Base-by-base conservation (phyloP, 2,113 vertebrate genomes). In the Microtus oregoni region DNA sequence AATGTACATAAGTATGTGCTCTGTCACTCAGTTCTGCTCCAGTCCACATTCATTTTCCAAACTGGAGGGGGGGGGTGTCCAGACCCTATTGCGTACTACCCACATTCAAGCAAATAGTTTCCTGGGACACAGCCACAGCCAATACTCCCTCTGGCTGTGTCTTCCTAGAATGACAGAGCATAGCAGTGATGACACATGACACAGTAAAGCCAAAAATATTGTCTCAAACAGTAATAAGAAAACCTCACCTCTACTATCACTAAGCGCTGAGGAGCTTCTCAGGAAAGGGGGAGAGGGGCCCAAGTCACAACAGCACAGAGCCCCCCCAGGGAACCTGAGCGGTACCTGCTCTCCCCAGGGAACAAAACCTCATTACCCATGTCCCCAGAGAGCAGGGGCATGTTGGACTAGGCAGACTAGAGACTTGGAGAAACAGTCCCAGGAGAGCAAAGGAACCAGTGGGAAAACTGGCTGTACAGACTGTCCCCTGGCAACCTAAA, bases 401-500 rank as follows among this genome's bases (percentile, higher is more conserved):
- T 75, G 58, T 50, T 68, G 91, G 88, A 89, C 87, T 97, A 14
- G 38, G 89, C 81, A 92, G 68, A 75, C 55, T 78, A 73, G 63
- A 94, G 73, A 73, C 8, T 82, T 4, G 1, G 75, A 68, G 75
- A 79, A 61, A 26, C 63, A 63, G 93, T 30, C 96, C 90, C 96
- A 65, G 3, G 73, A 91, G 93, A 70, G 58, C 86, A 73, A 89
- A 44, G n/a, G 78, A 97, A 65, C 85, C 85, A 50, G 30, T 7
- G 26, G 28, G 41, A 41, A 67, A 86, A 65, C 26, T 86, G 61
- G 61, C 85, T 30, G 19, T 35, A 52, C 44, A n/a, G 90, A 78
- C 91, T 24, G 2, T 94, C 75, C 58, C 94, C 7, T 96, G 96
- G 81, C 95, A 97, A 97, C 94, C 50, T 79, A 72, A 96, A 68